These are phyloP conservation scores for Collichthys lucidus DNA, from an alignment of 2,113 vertebrate genomes.

Conservation along the genomic window DNA sequence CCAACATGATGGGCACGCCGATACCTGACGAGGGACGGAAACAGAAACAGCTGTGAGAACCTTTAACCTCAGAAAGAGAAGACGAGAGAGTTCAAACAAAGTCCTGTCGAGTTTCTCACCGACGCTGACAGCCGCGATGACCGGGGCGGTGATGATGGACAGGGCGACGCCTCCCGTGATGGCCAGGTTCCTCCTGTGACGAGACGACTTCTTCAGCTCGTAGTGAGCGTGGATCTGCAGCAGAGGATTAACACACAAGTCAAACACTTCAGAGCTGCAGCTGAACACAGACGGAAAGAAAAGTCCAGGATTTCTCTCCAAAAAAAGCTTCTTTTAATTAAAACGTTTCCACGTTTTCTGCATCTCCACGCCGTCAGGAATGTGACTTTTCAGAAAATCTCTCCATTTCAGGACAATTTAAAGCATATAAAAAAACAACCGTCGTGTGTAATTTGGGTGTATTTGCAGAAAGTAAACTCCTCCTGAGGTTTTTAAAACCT, in stretches of 20 bases:
- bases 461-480: background rate
- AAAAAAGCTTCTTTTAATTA: too few relatives aligned
- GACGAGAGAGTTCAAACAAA: too few relatives aligned
- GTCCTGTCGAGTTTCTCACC: constrained; percentile 82
- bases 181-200: constrained; percentile 96
- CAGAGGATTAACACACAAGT: background rate
- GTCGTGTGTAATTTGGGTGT: background rate
- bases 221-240: constrained; percentile 96
- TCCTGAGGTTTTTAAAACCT: background rate
- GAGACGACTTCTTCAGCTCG: constrained; percentile 94
- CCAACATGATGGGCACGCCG: constrained; percentile 99
- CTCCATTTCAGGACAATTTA: background rate
- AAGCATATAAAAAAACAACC: background rate
- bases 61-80: background rate
- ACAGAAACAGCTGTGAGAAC: background rate
- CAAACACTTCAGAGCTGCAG: background rate
- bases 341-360: too few relatives aligned
- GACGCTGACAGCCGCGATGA: constrained; percentile 97
- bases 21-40: constrained; percentile 84
- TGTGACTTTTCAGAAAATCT: background rate
- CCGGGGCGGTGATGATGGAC: constrained; percentile 95
- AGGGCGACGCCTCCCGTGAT: constrained; percentile 97
- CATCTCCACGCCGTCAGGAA: too few relatives aligned
- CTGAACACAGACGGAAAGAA: background rate
- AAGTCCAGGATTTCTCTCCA: too few relatives aligned